Evolutionary conservation across 2,797 vertebrate genomes (phyloP).

Genomic region (Florisuga fusca): DNA sequence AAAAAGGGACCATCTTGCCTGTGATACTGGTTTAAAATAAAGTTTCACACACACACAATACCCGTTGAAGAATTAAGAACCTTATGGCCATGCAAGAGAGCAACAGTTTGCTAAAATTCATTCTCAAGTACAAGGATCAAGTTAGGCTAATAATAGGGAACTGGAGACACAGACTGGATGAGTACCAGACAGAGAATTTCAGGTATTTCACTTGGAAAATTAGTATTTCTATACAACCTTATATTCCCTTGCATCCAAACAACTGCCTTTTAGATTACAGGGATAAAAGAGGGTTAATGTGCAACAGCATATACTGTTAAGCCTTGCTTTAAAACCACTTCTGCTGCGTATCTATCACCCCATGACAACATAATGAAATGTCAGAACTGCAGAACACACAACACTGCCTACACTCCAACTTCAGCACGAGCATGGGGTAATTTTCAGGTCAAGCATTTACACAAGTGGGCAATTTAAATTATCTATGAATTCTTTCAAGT

Average conservation of each 20-base stretch:
- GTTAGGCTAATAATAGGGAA: not conserved
- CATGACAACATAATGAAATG: constrained; percentile 27
- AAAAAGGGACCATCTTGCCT: constrained; percentile 22
- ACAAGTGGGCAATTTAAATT: constrained; percentile 67
- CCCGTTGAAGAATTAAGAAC: no score
- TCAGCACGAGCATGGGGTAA: constrained; percentile 30
- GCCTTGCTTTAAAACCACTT: not conserved
- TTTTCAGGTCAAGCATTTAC: constrained; percentile 53
- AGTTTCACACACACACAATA: not conserved
- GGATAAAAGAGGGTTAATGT: not conserved
- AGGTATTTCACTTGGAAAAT: not conserved
- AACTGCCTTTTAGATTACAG: not conserved
- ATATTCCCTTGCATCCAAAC: not conserved
- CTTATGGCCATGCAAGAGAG: not conserved
- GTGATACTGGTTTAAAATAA: constrained; percentile 34
- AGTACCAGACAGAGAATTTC: not conserved
- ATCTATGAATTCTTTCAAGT: constrained; percentile 66
- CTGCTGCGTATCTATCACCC: constrained; percentile 4
- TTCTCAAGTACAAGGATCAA: not conserved
- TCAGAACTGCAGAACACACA: constrained; percentile 48
- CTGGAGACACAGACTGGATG: not conserved
- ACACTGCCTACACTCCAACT: not conserved
- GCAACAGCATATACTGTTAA: not conserved
- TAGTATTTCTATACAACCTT: not conserved
- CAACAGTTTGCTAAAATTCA: not conserved